A percentile compares a stretch with the other conserved stretches of the same genome.
These are phyloP conservation scores for Nylanderia fulva DNA, from an alignment of 1,140 invertebrate genomes.

Conservation along the genomic window DNA sequence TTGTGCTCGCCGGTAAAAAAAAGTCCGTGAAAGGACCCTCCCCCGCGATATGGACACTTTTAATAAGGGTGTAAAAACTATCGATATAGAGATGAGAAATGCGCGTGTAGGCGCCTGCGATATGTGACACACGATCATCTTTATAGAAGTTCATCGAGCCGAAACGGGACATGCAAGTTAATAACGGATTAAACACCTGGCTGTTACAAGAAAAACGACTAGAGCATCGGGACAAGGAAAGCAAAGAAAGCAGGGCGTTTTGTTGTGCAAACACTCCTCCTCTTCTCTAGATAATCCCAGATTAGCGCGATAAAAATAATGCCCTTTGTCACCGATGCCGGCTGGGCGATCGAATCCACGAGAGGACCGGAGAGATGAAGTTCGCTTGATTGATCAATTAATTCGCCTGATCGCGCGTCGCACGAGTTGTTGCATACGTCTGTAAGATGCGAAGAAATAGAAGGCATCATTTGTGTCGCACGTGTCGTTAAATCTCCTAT, in stretches of 20 bases:
- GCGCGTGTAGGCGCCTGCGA: conserved; percentile 70
- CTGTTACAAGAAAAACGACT: conserved; percentile 67
- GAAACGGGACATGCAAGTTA: conserved; percentile 68
- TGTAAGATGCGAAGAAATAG: neutral
- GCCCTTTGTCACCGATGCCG: conserved; percentile 35
- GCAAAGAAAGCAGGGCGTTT: conserved; percentile 13
- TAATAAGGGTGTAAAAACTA: conserved; percentile 66
- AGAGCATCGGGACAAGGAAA: conserved; percentile 68
- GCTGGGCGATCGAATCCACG: conserved; percentile 48
- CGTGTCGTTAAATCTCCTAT: conserved; percentile 3
- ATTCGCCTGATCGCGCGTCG: conserved; percentile 41
- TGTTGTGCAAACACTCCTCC: conserved; percentile 16
- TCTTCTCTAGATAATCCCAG: conserved; percentile 67
- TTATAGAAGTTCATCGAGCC: conserved; percentile 75
- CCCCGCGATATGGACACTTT: conserved; percentile 56
- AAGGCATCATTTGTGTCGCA: neutral
- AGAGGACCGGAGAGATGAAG: conserved; percentile 27
- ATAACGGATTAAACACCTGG: conserved; percentile 49
- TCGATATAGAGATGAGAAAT: conserved; percentile 56
- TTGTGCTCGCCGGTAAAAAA: conserved; percentile 55
- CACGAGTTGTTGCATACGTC: conserved; percentile 16
- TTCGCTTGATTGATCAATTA: conserved; percentile 43
- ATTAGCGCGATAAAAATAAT: conserved; percentile 63
- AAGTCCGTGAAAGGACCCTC: conserved; percentile 19
- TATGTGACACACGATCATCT: conserved; percentile 74